Base-by-base conservation (phyloP, 1,140 invertebrate genomes). In the Drosophila sproati region DNA sequence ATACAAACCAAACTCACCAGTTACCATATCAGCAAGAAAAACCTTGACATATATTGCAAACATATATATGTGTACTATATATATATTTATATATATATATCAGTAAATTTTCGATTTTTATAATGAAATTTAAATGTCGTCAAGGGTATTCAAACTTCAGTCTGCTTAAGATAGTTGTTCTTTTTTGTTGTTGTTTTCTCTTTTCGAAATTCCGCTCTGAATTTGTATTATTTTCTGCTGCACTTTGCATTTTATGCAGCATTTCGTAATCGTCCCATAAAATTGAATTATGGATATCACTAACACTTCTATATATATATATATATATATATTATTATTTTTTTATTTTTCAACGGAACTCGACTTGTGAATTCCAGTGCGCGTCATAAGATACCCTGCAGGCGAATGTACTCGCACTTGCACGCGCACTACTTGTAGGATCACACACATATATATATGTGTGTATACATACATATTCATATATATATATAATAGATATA, bases 401-500 rank as follows among this genome's bases (percentile, higher is more conserved):
- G 82, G 82, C 82, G 82, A 86, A 86, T 86, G 82, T 61, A 86
- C 80, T 82, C 64, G 66, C 47, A 20, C 45, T 41, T 55, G 47
- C 60, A 78, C 56, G 60, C 64, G 68, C 68, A 34, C 3, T n/a
- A 12, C 29, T 35, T 37, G 3, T 41, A 37, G 29, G 41, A 60
- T 37, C n/a, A 12, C 7, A 56, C 34, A 51, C 1, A 7, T 31
- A 5, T 6, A 68, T 3, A 52, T 12, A 12, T 12, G 12, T 12
- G 12, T 12, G 12, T 12, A 12, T 0, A 12, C 2, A 51, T 35
- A 29, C 5, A 54, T 3, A 64, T 52, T 29, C 20, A 29, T n/a
- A 29, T 3, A 32, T 43, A 28, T 31, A 31, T 51, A 47, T 50
- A 52, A 32, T 37, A n/a, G 43, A 31, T 68, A 47, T 32, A 55